A percentile compares a stretch with the other conserved stretches of the same genome.
phyloP scores from a whole-genome alignment of 1,140 invertebrate genomes.

The Hyles vespertilio region DNA sequence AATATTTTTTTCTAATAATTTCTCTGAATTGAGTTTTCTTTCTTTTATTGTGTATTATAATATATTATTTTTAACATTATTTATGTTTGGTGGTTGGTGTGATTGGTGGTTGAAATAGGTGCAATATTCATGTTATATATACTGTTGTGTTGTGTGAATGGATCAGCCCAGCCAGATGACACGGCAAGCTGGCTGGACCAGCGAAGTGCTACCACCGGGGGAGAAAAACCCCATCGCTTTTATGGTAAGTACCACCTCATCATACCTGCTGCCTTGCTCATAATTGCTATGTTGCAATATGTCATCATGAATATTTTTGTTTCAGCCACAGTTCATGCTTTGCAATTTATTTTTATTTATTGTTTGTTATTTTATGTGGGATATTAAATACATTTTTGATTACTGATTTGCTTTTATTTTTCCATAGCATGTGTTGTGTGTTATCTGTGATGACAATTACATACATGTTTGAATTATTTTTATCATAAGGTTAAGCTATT shows the following conservation, averaged over 20 bases:
- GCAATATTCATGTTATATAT: constrained; percentile 75
- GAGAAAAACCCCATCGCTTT: constrained; percentile 70
- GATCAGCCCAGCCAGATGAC: constrained; percentile 72
- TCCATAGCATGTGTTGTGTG: constrained; percentile 19
- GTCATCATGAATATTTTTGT: constrained; percentile 49
- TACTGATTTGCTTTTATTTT: constrained; percentile 19
- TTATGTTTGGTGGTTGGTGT: constrained; percentile 72
- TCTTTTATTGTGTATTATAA: constrained; percentile 31
- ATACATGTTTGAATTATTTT: constrained; percentile 3
- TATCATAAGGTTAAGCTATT: constrained; percentile 7
- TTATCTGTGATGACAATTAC: neutral
- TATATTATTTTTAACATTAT: constrained; percentile 58
- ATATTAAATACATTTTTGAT: constrained; percentile 26
- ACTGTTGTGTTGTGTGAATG: constrained; percentile 73
- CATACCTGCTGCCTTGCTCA: neutral
- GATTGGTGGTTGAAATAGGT: constrained; percentile 65
- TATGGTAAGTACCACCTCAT: constrained; percentile 62
- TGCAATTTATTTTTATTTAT: constrained; percentile 27
- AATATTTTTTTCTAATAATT: constrained; percentile 18
- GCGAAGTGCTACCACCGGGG: constrained; percentile 50
- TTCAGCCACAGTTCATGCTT: constrained; percentile 53
- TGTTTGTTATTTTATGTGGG: constrained; percentile 18
- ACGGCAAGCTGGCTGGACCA: constrained; percentile 70
- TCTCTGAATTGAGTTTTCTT: constrained; percentile 23
- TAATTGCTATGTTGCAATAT: constrained; percentile 9